Percentiles rank a stretch among this genome's conserved stretches.
These are phyloP conservation scores for Apis laboriosa DNA, from an alignment of 1,140 invertebrate species.

Conservation along the genomic window DNA sequence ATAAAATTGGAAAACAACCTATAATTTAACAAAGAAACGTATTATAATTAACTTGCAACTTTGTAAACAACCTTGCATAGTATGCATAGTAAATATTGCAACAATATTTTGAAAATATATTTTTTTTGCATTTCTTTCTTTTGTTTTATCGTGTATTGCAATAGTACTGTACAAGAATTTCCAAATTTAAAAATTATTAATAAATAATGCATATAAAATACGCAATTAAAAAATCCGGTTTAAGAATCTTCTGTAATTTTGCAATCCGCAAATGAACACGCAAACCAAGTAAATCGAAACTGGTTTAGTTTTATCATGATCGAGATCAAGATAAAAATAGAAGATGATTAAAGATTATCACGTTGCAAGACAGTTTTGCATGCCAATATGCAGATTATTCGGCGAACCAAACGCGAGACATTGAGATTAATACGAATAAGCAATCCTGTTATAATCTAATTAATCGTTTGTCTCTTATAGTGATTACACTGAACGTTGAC, in stretches of 20 bases:
- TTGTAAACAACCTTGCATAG: background rate
- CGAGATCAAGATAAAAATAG: background rate
- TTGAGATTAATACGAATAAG: slow-evolving; percentile 33
- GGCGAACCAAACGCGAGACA: background rate
- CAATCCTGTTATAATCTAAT: slow-evolving; percentile 19
- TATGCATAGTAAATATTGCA: too few species aligned
- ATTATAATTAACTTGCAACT: too few species aligned
- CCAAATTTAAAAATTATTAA: background rate
- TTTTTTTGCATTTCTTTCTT: too few species aligned
- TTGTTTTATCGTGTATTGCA: too few species aligned
- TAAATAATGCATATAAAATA: background rate
- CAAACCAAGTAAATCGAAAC: background rate
- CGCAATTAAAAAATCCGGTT: background rate
- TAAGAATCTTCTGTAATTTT: background rate
- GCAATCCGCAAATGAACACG: too few species aligned
- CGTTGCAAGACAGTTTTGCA: background rate
- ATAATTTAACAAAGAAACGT: background rate
- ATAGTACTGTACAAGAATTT: too few species aligned
- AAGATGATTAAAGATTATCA: too few species aligned
- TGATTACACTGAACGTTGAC: slow-evolving; percentile 16
- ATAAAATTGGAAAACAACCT: slow-evolving; percentile 18
- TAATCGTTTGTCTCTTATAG: slow-evolving; percentile 21
- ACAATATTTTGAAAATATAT: too few species aligned
- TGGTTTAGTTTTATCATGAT: background rate
- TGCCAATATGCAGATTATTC: background rate